A percentile compares a stretch with the other conserved stretches of the same genome.
These are phyloP conservation scores for Barypeithes pellucidus DNA, from an alignment of 2,888 invertebrate genomes.

Conservation along the genomic window DNA sequence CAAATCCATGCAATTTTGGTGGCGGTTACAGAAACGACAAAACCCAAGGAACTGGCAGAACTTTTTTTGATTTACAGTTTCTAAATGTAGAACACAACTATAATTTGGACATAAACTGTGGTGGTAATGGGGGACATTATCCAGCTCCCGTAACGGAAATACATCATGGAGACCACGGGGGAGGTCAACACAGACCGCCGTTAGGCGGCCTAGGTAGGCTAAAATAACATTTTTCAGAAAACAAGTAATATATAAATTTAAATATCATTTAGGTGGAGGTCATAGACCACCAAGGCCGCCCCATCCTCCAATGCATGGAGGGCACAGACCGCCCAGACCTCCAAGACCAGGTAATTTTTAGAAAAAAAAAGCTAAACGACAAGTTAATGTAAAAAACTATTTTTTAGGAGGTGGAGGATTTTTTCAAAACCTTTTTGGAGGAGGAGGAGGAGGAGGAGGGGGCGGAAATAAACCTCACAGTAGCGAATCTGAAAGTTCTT, in stretches of 20 bases:
- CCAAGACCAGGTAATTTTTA: constrained; percentile 2
- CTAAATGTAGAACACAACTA: constrained; percentile 62
- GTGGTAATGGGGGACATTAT: constrained; percentile 50
- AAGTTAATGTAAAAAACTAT: background rate
- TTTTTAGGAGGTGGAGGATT: constrained; percentile 33
- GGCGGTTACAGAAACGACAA: constrained; percentile 53
- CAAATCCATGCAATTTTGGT: constrained; percentile 56
- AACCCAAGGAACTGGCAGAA: constrained; percentile 58
- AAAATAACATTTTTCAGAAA: background rate
- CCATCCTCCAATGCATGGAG: background rate
- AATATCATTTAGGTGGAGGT: constrained; percentile 28
- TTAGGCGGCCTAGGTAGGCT: constrained; percentile 22
- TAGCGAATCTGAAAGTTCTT: background rate
- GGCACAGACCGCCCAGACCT: background rate
- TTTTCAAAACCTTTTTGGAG: constrained; percentile 39
- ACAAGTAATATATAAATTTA: background rate
- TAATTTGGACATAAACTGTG: constrained; percentile 61
- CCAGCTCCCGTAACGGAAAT: constrained; percentile 34
- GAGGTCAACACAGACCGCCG: constrained; percentile 44
- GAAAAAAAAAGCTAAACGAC: constrained; percentile 23
- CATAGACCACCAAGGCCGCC: background rate
- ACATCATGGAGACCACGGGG: background rate
- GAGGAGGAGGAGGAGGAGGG: constrained; percentile 20
- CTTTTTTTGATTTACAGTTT: constrained; percentile 62
- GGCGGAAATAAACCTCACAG: constrained; percentile 18